Percentiles rank a stretch among this genome's conserved stretches.
Conservation (phyloP, 1,140 invertebrate genomes). For the Nomia melanderi region DNA sequence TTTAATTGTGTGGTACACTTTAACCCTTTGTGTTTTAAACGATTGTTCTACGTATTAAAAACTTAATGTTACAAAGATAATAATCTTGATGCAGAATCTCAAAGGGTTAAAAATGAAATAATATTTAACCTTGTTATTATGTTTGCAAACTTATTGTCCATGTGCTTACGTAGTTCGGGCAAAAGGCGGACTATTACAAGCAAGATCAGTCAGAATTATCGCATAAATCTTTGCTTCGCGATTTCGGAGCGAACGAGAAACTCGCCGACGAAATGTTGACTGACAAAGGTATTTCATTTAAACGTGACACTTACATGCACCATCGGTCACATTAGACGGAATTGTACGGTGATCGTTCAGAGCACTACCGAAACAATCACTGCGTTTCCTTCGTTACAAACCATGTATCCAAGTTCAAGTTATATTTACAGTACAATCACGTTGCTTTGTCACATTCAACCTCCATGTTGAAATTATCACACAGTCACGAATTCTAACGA, state of each 20-base stretch:
- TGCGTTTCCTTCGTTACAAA: not conserved
- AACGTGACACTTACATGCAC: conserved; percentile 34
- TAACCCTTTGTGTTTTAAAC: no score
- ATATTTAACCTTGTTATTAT: not conserved
- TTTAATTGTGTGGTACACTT: no score
- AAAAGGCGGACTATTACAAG: conserved; percentile 89
- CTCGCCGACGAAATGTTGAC: conserved; percentile 85
- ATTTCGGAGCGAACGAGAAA: conserved; percentile 86
- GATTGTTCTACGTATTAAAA: no score
- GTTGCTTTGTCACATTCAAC: conserved; percentile 12
- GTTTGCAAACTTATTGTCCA: conserved; percentile 23
- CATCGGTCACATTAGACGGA: conserved; percentile 9
- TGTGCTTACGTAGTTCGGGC: conserved; percentile 83
- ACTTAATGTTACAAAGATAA: no score
- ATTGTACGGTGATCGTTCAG: conserved; percentile 16
- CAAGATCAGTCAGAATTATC: conserved; percentile 86
- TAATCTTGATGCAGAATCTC: not conserved
- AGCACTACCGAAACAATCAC: conserved; percentile 5
- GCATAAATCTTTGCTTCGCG: conserved; percentile 85
- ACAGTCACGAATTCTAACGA: not conserved
- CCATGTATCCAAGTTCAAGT: not conserved
- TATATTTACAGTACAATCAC: not conserved
- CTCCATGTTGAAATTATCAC: not conserved
- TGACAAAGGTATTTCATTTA: conserved; percentile 85
- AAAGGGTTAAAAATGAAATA: not conserved